phyloP scores from a whole-genome alignment of 2,797 vertebrate species.

The Spondyliosoma cantharus region DNA sequence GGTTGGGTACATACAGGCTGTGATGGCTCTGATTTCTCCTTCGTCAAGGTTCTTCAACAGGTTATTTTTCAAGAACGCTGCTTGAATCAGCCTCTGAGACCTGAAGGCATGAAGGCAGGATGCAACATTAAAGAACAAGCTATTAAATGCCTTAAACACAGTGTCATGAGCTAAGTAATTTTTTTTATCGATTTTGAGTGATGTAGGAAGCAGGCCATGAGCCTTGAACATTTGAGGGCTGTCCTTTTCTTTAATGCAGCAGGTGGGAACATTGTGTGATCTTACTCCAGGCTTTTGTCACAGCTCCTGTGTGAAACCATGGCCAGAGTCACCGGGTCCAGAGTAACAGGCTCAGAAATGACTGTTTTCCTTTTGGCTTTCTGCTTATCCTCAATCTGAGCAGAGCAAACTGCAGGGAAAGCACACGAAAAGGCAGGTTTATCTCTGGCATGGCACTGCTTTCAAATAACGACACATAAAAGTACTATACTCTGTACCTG shows the following conservation, averaged over 20 bases:
- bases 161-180: neutral
- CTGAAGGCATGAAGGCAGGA: conserved; percentile 61
- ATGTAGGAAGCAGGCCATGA: conserved; percentile 11
- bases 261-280: conserved; percentile 45
- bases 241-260: neutral
- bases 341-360: conserved; percentile 76
- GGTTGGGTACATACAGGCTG: conserved; percentile 76
- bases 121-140: conserved; percentile 16
- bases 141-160: conserved; percentile 23
- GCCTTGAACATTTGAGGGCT: conserved; percentile 19
- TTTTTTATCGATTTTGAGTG: neutral
- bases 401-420: conserved; percentile 59
- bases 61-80: conserved; percentile 80
- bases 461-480: neutral
- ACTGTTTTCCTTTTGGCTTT: conserved; percentile 77
- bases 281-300: conserved; percentile 84
- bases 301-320: conserved; percentile 73
- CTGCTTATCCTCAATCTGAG: conserved; percentile 64
- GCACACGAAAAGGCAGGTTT: conserved; percentile 1
- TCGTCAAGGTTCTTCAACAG: conserved; percentile 82
- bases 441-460: conserved; percentile 9
- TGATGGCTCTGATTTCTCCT: conserved; percentile 78
- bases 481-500: conserved; percentile 53
- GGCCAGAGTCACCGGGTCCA: conserved; percentile 72
- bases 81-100: conserved; percentile 78